Evolutionary conservation across 2,113 vertebrate species (phyloP), one percentile per base, ranked within the genome.

Genomic region (Danio rerio): DNA sequence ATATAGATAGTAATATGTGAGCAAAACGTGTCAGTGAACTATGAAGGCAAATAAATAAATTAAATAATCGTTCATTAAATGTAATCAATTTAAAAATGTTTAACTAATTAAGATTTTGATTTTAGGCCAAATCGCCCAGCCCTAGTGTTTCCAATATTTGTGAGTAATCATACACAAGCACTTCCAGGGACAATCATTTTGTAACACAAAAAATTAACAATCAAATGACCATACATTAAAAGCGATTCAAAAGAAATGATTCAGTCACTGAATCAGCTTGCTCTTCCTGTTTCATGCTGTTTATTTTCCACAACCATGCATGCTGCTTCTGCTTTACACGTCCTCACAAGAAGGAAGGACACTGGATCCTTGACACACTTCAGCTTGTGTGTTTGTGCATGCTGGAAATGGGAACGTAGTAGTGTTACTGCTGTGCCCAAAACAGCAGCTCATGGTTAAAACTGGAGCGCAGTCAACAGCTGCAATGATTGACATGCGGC

Each of bases 331-430:
- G 69, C 69, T 65, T 62, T 62, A 5, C 56, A 52, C 9, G 52
- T 80, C 40, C 31, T 18, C 42, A 56, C 13, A 63, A 73, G 59
- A 16, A 47, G 12, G 62, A 84, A 85, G 74, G 85, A 84, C 87
- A 81, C 50, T 71, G 5, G 13, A 88, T 72, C 80, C 81, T 77
- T 81, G 86, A 88, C 85, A 85, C 63, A 75, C 75, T 86, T 84
- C 16, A 45, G 31, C 21, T 11, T 16, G 63, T 68, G 8, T n/a
- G 62, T 31, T 7, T n/a, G 1, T 42, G 40, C 5, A n/a, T 66
- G 8, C 40, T 16, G 63, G 63, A 15, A 66, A 66, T 66, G 63
- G 13, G 12, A 7, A 65, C 62, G 63, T 84, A 81, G 71, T 86
- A 81, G 61, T 78, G 0, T 81, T 78, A 63, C 87, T 81, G 66